Percentiles rank a stretch among this genome's conserved stretches.
phyloP scores from a whole-genome alignment of 1,140 invertebrate genomes.

The Drosophila trapezifrons region DNA sequence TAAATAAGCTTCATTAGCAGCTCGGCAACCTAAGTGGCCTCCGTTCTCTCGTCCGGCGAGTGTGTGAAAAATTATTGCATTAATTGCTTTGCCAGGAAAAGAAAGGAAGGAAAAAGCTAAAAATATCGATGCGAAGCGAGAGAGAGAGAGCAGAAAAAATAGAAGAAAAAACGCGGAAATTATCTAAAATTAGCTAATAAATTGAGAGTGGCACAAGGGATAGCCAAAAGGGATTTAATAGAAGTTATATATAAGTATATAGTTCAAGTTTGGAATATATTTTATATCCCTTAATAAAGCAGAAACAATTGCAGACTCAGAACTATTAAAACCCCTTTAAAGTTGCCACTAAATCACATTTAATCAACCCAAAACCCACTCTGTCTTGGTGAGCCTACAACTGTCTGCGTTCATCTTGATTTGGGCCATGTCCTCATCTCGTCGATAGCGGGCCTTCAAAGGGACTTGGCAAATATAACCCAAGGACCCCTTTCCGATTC shows the following conservation, averaged over 20 bases:
- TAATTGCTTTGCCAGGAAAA: conserved; percentile 9
- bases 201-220: too few species aligned
- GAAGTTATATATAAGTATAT: too few species aligned
- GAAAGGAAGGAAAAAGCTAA: not conserved
- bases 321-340: not conserved
- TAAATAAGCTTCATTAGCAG: conserved; percentile 78
- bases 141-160: not conserved
- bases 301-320: too few species aligned
- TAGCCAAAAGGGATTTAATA: too few species aligned
- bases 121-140: conserved; percentile 12
- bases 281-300: too few species aligned
- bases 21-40: conserved; percentile 58
- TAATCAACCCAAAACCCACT: not conserved
- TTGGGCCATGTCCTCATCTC: not conserved
- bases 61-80: conserved; percentile 30
- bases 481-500: not conserved
- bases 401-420: not conserved
- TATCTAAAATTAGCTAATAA: conserved; percentile 5
- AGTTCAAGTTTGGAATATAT: too few species aligned
- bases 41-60: not conserved
- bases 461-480: not conserved
- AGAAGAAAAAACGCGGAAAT: not conserved
- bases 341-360: not conserved
- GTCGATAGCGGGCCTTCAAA: not conserved
- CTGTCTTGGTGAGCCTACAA: not conserved